phyloP scores from a whole-genome alignment of 2,888 invertebrate genomes.

The Orthosia gothica region DNA sequence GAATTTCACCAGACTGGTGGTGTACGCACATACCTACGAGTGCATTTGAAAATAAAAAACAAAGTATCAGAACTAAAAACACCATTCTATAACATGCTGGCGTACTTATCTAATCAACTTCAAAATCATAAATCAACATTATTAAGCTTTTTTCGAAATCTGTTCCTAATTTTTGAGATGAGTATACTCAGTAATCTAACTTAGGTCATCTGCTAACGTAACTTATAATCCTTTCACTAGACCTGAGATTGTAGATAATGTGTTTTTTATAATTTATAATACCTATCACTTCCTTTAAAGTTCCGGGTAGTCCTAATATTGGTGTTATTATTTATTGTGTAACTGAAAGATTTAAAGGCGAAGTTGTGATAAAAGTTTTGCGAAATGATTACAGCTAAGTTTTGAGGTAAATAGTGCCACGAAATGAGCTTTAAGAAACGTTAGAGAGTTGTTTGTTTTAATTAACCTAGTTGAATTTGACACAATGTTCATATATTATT shows the following conservation, averaged over 20 bases:
- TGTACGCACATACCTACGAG: too few species aligned
- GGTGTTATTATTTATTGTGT: neutral
- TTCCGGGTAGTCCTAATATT: constrained; percentile 9
- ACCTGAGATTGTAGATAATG: neutral
- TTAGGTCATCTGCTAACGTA: constrained; percentile 36
- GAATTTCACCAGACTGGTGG: neutral
- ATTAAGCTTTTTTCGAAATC: neutral
- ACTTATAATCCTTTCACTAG: constrained; percentile 52
- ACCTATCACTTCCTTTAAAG: constrained; percentile 19
- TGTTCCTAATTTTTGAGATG: constrained; percentile 10
- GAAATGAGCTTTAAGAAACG: too few species aligned
- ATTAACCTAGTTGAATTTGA: too few species aligned
- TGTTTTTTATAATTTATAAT: neutral
- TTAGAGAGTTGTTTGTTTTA: too few species aligned
- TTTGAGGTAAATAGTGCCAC: neutral
- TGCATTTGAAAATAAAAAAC: neutral
- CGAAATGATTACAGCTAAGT: neutral
- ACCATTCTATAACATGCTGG: neutral
- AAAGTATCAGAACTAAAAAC: neutral
- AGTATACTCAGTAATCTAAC: constrained; percentile 29
- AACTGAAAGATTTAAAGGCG: constrained; percentile 1
- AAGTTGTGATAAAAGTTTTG: neutral
- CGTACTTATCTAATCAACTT: neutral
- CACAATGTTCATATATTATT: too few species aligned
- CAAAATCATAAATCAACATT: constrained; percentile 13